Base-by-base conservation (phyloP, 2,888 invertebrate genomes). In the Metopia argyrocephala region DNA sequence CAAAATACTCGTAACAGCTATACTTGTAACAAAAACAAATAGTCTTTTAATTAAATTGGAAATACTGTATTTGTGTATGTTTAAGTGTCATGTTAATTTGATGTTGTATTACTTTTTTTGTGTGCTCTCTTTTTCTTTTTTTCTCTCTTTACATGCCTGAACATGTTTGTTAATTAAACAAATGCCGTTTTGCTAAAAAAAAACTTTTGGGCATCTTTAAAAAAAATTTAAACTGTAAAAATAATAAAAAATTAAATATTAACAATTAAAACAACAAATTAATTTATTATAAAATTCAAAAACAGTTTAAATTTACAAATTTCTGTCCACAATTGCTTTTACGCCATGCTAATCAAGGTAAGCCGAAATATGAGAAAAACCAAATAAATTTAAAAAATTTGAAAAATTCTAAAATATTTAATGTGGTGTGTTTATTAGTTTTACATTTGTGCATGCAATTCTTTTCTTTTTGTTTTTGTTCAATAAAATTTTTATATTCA, bases 301-400 rank as follows among this genome's bases (percentile, higher is more conserved):
- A 73, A 76, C 76, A 81, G 81, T 81, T 81, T 78, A 86, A 86
- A 87, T 86, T 87, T 88, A 85, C 86, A 87, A 81, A 85, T 85
- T 86, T 86, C 84, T 87, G 88, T 86, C 88, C 88, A 85, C 87
- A 88, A 86, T 87, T 88, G 86, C 85, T 88, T 85, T 87, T 88
- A 83, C 88, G 88, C 85, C 86, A 87, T 86, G 87, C 86, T 78
- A 81, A 78, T 81, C 81, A 74, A 81, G 87, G 87, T 87, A 87
- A 87, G 87, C 87, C 84, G 50, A 66, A 70, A 38, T 28, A 27
- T 21, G 6, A 23, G 45, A 48, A 59, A 46, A 54, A 31, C 12
- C 2, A 38, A 15, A 31, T 5, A 15, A 61, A 84, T 21, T 7
- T n/a, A 9, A 23, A 20, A 38, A 38, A 21, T n/a, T 18, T 27